Percentiles rank a stretch among this genome's conserved stretches.
Conservation (phyloP, 2,888 invertebrate species). For the Pimpla rufipes region DNA sequence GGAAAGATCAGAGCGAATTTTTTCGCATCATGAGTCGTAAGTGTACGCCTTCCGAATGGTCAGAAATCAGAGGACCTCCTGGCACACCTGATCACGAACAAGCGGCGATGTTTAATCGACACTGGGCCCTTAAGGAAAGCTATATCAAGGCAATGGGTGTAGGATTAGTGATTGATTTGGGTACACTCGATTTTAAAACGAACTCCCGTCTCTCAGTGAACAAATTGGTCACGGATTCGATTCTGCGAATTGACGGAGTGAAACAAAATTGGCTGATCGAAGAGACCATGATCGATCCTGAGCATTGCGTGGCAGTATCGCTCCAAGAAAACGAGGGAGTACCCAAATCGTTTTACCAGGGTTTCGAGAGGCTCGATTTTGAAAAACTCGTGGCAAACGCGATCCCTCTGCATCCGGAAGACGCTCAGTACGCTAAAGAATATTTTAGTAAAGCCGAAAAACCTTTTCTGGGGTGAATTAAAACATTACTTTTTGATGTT, state of each 20-base stretch:
- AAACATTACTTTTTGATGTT: not conserved
- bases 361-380: slow-evolving; percentile 88
- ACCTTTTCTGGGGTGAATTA: slow-evolving; percentile 66
- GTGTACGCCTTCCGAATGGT: slow-evolving; percentile 94
- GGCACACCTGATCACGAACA: slow-evolving; percentile 88
- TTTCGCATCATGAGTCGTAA: slow-evolving; percentile 95
- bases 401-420: slow-evolving; percentile 86
- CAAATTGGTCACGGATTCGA: slow-evolving; percentile 88
- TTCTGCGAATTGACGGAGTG: slow-evolving; percentile 88
- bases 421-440: slow-evolving; percentile 86
- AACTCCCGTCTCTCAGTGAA: slow-evolving; percentile 79
- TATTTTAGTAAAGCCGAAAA: slow-evolving; percentile 88
- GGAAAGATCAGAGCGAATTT: slow-evolving; percentile 91
- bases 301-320: slow-evolving; percentile 93
- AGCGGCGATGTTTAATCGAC: slow-evolving; percentile 92
- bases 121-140: slow-evolving; percentile 98
- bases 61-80: slow-evolving; percentile 87
- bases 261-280: slow-evolving; percentile 92
- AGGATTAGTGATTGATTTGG: slow-evolving; percentile 93
- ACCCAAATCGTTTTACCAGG: slow-evolving; percentile 71
- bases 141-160: slow-evolving; percentile 96
- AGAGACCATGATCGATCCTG: slow-evolving; percentile 91
- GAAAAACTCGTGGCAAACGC: slow-evolving; percentile 88
- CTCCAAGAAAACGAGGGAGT: slow-evolving; percentile 82
- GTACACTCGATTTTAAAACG: slow-evolving; percentile 92